These are phyloP conservation scores for Eudasyphora cyanicolor DNA, from an alignment of 2,888 invertebrate species.

Conservation along the genomic window DNA sequence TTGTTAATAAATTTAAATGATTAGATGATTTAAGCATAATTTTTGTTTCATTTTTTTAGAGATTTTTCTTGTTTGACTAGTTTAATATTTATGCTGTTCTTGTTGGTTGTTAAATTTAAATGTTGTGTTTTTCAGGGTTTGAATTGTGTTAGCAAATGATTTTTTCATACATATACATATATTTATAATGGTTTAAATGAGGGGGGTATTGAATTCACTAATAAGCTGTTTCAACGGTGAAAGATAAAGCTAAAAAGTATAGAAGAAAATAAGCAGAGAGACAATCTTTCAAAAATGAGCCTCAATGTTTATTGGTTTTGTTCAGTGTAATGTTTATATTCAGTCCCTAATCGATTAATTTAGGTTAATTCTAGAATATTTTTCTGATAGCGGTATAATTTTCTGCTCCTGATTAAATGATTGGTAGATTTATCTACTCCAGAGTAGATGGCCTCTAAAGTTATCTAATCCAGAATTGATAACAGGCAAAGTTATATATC, in stretches of 20 bases:
- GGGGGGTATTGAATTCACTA: not conserved
- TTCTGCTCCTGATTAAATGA: too few species aligned
- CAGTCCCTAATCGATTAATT: too few species aligned
- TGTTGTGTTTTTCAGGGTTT: slow-evolving; percentile 28
- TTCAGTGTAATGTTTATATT: too few species aligned
- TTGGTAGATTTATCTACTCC: too few species aligned
- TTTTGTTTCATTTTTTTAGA: slow-evolving; percentile 39
- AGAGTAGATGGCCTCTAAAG: too few species aligned
- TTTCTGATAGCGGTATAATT: too few species aligned
- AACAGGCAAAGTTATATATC: too few species aligned
- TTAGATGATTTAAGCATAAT: slow-evolving; percentile 65
- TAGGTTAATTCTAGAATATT: too few species aligned
- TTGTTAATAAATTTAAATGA: slow-evolving; percentile 66
- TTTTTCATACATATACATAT: not conserved
- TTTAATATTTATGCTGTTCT: slow-evolving; percentile 11
- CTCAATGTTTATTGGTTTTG: not conserved
- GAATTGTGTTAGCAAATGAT: not conserved
- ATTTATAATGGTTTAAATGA: not conserved
- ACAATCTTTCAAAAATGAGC: not conserved
- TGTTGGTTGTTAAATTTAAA: slow-evolving; percentile 34
- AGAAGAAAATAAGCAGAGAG: not conserved
- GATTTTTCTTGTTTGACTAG: slow-evolving; percentile 54
- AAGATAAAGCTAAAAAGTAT: not conserved
- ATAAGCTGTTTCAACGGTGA: not conserved
- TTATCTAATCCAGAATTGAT: too few species aligned